Base-by-base conservation (phyloP, 2,113 vertebrate species). In the Ranitomeya imitator region DNA sequence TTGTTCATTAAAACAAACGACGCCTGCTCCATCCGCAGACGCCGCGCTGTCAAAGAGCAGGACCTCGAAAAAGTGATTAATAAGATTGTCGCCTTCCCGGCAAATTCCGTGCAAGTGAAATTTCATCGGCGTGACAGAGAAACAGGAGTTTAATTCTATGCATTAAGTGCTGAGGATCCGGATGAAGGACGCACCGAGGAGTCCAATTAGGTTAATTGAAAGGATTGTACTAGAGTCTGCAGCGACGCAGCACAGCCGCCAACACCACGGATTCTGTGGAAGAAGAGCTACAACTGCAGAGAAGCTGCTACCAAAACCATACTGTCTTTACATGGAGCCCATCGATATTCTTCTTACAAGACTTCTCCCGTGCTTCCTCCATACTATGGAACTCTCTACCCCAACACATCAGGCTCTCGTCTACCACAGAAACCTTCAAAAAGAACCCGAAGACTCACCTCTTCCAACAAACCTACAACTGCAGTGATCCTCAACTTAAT, bases 21-120 rank as follows among this genome's bases (percentile, higher is more conserved):
- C 87, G 88, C 86, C 79, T 60, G 83, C 86, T 79, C 45, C 13
- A 14, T 13, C 13, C 4, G 76, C 18, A 63, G 90, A 91, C 91
- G 73, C 14, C 79, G 85, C 91, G 90, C 92, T 92, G 92, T 93
- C 93, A 93, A 85, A 89, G 91, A 90, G 93, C 73, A 85, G 90
- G 90, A 88, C 89, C 92, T 80, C 78, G 87, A 88, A 71, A 54
- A 84, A 89, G 80, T 94, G 93, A 95, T 94, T 92, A 93, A 95
- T 94, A 91, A 90, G 79, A 82, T 45, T 78, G n/a, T 71, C 76
- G 82, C 37, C 59, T 23, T 76, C 37, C 31, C 91, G 89, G 92
- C 91, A 91, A 93, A 91, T 88, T 78, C 54, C 11, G 52, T 5
- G 71, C 59, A 60, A 37, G 23, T 31, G 78, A 16, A 59, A 59